Conservation (phyloP, 1,140 invertebrate genomes). For the Drosophila trapezifrons region DNA sequence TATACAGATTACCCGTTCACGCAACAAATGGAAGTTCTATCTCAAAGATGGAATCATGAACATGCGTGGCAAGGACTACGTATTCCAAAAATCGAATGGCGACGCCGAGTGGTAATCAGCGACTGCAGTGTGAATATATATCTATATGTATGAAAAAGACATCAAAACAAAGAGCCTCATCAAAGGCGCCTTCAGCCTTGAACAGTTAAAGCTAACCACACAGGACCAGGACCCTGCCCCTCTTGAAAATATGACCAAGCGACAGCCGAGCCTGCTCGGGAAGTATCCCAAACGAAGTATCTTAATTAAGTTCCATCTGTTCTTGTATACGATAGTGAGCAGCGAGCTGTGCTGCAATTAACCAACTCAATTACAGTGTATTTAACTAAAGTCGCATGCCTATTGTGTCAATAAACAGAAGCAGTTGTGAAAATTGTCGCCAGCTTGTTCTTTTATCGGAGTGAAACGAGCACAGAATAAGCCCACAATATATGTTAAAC, state of each 20-base stretch:
- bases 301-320: constrained; percentile 53
- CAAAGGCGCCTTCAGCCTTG: constrained; percentile 51
- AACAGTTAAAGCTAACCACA: constrained; percentile 12
- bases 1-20: constrained; percentile 95
- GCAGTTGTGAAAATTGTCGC: constrained; percentile 41
- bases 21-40: constrained; percentile 99
- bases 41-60: constrained; percentile 99
- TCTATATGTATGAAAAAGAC: constrained; percentile 52
- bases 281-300: constrained; percentile 39
- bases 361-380: constrained; percentile 59
- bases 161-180: constrained; percentile 71
- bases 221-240: constrained; percentile 1
- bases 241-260: constrained; percentile 50
- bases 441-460: background rate
- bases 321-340: constrained; percentile 40
- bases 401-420: constrained; percentile 68
- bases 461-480: background rate
- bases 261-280: constrained; percentile 36
- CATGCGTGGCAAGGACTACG: constrained; percentile 98
- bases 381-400: constrained; percentile 53
- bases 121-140: constrained; percentile 22
- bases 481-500: no score
- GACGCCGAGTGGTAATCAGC: constrained; percentile 97
- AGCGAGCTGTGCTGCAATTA: constrained; percentile 49
- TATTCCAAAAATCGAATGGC: constrained; percentile 99